Evolutionary conservation across 2,888 invertebrate species (phyloP).

Genomic region (Myopa tessellatipennis): DNA sequence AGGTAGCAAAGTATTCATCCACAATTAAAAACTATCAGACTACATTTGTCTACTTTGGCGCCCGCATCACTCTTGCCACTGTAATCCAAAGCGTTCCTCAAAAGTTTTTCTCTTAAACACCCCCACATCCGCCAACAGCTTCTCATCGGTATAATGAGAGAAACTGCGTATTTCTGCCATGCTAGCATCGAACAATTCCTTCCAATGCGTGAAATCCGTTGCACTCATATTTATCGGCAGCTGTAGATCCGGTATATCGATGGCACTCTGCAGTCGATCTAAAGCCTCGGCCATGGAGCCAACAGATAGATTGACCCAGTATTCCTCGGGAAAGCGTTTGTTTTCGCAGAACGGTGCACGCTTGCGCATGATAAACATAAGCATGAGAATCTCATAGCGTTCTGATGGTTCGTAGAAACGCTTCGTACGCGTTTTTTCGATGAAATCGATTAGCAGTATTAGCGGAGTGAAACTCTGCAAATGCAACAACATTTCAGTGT

Average conservation of each 20-base stretch:
- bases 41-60: too few relatives aligned
- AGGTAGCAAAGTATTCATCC: too few relatives aligned
- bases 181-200: constrained; percentile 31
- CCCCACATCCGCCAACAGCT: constrained; percentile 21
- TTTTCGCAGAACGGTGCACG: constrained; percentile 63
- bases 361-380: constrained; percentile 60
- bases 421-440: constrained; percentile 62
- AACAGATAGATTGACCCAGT: constrained; percentile 62
- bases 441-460: constrained; percentile 60
- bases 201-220: constrained; percentile 31
- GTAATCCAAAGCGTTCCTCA: constrained; percentile 29
- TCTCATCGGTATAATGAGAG: constrained; percentile 28
- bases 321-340: constrained; percentile 62
- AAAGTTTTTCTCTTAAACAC: constrained; percentile 29
- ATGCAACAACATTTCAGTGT: constrained; percentile 60
- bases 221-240: constrained; percentile 35
- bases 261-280: constrained; percentile 34
- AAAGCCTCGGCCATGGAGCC: constrained; percentile 53
- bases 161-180: constrained; percentile 33
- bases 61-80: constrained; percentile 23
- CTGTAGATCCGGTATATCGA: constrained; percentile 35
- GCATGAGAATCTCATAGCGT: constrained; percentile 61
- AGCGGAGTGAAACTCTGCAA: constrained; percentile 61
- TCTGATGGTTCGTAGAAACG: constrained; percentile 62
- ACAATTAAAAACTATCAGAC: too few relatives aligned